phyloP scores from a whole-genome alignment of 2,113 vertebrate species.

The Nibea albiflora region DNA sequence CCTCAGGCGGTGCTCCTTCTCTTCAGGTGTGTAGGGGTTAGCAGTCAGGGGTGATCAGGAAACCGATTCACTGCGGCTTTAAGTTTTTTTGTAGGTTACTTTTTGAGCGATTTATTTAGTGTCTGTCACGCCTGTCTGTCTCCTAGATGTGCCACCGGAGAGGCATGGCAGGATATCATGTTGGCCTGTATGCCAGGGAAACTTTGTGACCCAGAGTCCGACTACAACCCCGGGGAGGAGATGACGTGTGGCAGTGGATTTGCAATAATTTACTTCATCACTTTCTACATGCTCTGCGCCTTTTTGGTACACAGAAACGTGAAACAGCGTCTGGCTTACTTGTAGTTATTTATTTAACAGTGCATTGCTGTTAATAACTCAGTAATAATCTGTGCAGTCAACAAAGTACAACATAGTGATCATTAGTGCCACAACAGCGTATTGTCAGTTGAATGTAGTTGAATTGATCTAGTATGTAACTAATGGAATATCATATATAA shows the following conservation, averaged over 20 bases:
- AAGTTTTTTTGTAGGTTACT: not conserved
- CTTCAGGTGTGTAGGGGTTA: constrained; percentile 88
- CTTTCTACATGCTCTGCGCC: constrained; percentile 99
- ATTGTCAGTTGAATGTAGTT: too few relatives aligned
- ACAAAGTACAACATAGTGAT: not conserved
- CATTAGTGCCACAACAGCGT: not conserved
- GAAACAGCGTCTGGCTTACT: not conserved
- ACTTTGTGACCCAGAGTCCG: constrained; percentile 95
- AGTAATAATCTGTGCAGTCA: too few relatives aligned
- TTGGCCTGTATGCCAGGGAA: constrained; percentile 95
- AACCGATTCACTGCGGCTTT: not conserved
- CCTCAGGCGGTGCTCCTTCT: constrained; percentile 96
- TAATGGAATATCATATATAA: not conserved
- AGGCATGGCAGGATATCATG: constrained; percentile 99
- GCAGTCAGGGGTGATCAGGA: not conserved
- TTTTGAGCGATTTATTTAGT: constrained; percentile 4
- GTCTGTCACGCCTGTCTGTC: not conserved
- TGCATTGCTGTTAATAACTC: too few relatives aligned
- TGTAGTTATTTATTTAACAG: not conserved
- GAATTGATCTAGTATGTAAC: not conserved
- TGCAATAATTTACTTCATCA: constrained; percentile 98
- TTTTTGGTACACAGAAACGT: constrained; percentile 89
- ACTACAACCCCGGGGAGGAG: constrained; percentile 93
- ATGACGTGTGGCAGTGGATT: constrained; percentile 96
- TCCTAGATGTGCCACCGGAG: constrained; percentile 96